Evolutionary conservation across 2,888 invertebrate species (phyloP).

Genomic region (Mechanitis mazaeus): DNA sequence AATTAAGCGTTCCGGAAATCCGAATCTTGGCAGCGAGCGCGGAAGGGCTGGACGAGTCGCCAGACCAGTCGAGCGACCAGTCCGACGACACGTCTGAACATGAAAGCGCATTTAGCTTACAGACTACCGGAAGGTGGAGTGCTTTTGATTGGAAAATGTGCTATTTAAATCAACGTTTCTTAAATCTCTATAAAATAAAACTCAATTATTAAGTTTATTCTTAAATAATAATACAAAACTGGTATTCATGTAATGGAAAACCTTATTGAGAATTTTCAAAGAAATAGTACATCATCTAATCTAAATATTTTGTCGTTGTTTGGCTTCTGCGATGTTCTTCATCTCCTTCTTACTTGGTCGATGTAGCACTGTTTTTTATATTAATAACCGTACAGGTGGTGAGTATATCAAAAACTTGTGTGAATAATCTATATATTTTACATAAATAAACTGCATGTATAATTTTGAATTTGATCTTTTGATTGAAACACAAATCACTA

Average conservation of each 20-base stretch:
- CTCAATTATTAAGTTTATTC: background rate
- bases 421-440: no score
- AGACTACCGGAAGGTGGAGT: conserved; percentile 65
- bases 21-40: conserved; percentile 88
- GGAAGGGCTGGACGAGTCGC: conserved; percentile 82
- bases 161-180: conserved; percentile 10
- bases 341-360: conserved; percentile 6
- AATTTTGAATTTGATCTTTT: no score
- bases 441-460: no score
- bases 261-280: background rate
- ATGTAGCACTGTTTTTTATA: background rate
- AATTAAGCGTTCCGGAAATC: conserved; percentile 87
- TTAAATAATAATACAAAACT: background rate
- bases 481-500: no score
- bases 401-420: background rate
- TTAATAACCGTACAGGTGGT: background rate
- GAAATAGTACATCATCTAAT: conserved; percentile 27
- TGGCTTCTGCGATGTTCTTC: conserved; percentile 18
- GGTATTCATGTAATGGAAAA: background rate
- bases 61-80: conserved; percentile 24
- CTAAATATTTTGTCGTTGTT: conserved; percentile 45
- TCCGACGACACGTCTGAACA: conserved; percentile 66
- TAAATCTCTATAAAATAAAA: background rate
- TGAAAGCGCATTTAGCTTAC: conserved; percentile 73
- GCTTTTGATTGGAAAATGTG: conserved; percentile 22